Percentiles rank a stretch among this genome's conserved stretches.
phyloP scores from a whole-genome alignment of 2,797 vertebrate genomes.

The Fratercula arctica region DNA sequence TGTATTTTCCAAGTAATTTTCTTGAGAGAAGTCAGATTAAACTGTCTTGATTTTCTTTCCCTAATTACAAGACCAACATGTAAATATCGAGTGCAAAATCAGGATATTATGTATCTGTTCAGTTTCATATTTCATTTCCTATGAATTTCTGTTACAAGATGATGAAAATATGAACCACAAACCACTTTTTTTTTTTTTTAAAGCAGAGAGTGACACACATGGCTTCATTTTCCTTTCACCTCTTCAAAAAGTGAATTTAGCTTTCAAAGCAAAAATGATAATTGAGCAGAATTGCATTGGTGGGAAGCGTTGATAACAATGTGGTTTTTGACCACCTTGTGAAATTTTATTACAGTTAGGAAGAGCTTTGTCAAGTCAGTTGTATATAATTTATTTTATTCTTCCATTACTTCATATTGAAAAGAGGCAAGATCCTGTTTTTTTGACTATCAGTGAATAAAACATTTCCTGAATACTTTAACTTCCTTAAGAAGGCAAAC shows the following conservation, averaged over 20 bases:
- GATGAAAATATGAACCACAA: conserved; percentile 67
- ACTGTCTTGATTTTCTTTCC: not conserved
- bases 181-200: not conserved
- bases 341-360: conserved; percentile 72
- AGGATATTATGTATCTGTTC: not conserved
- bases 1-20: not conserved
- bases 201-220: not conserved
- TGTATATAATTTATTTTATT: conserved; percentile 66
- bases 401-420: conserved; percentile 57
- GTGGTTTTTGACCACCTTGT: conserved; percentile 72
- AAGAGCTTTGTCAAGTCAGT: conserved; percentile 68
- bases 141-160: conserved; percentile 61
- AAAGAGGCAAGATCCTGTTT: conserved; percentile 69
- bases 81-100: not conserved
- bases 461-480: conserved; percentile 80
- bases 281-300: conserved; percentile 56
- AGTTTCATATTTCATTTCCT: conserved; percentile 38
- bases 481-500: conserved; percentile 69
- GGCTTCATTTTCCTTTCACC: conserved; percentile 44
- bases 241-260: conserved; percentile 48
- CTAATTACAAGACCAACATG: not conserved
- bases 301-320: conserved; percentile 74
- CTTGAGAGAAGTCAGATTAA: not conserved
- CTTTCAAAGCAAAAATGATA: conserved; percentile 50
- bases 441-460: conserved; percentile 78